Conservation (phyloP, 2,888 invertebrate species). For the Hemistola chrysoprasaria region DNA sequence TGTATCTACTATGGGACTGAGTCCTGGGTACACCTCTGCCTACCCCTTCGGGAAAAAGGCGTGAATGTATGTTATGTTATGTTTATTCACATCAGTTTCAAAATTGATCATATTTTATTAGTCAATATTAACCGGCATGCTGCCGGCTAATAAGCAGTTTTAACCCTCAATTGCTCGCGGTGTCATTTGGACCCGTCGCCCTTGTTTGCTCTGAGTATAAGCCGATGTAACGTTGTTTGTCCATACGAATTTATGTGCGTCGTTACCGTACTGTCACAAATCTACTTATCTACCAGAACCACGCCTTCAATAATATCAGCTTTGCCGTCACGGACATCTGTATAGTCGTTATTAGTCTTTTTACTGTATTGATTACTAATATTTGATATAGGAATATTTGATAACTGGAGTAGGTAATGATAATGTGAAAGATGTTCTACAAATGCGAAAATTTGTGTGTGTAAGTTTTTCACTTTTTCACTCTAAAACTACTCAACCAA, state of each 20-base stretch:
- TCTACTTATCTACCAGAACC: conserved; percentile 79
- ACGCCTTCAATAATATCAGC: conserved; percentile 54
- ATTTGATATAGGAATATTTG: too few relatives aligned
- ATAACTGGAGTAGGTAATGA: too few relatives aligned
- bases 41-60: too few relatives aligned
- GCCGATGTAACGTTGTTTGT: conserved; percentile 77
- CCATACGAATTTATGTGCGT: conserved; percentile 71
- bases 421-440: too few relatives aligned
- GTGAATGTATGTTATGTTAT: too few relatives aligned
- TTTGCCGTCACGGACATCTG: conserved; percentile 57
- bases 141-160: conserved; percentile 55
- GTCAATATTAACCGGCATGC: conserved; percentile 44
- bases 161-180: conserved; percentile 56
- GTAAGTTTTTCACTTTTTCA: too few relatives aligned
- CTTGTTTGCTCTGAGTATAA: conserved; percentile 77
- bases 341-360: background rate
- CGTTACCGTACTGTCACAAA: conserved; percentile 74
- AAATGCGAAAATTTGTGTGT: too few relatives aligned
- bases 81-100: too few relatives aligned
- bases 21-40: too few relatives aligned
- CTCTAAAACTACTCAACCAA: too few relatives aligned
- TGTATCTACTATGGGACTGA: too few relatives aligned
- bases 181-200: conserved; percentile 60
- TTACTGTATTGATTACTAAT: too few relatives aligned
- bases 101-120: conserved; percentile 21